Base-by-base conservation (phyloP, 2,113 vertebrate genomes). In the Urocynchramus pylzowi region DNA sequence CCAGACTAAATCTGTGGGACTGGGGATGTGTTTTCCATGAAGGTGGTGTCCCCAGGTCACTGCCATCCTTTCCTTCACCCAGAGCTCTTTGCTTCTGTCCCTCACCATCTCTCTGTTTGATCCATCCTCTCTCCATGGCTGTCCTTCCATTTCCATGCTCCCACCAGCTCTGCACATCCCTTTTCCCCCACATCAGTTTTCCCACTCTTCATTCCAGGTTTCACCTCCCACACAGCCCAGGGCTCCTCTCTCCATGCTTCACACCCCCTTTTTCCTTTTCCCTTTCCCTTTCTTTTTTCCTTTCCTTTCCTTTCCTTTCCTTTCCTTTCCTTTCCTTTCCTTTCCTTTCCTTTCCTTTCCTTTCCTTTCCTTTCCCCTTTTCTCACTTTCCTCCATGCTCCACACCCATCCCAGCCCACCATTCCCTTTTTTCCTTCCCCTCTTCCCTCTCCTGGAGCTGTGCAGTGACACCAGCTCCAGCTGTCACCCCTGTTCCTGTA, bases 21-120 rank as follows among this genome's bases (percentile, higher is more conserved):
- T 27, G 22, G 26, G 65, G 95, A 50, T 87, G 73, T 64, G 30
- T 52, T 89, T 71, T 56, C 54, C 45, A 23, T 70, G 13, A 4
- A 39, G 30, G 16, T 33, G 57, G 1, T 26, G 16, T 5, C 45
- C 16, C 18, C 27, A 22, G 2, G 30, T 11, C 44, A 27, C 3
- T 4, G 2, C 26, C 6, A 1, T 39, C 15, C n/a, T 41, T 14
- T 15, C 52, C 71, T 47, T 42, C 56, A 27, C 31, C 47, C 31
- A 4, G 10, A 70, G 35, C 67, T 68, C 13, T 19, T 26, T 39
- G 27, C 18, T 16, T 24, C 41, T 20, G 1, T 69, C 24, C 42
- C 30, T 54, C 20, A 1, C 4, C n/a, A n/a, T n/a, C n/a, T n/a
- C n/a, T n/a, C n/a, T n/a, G 1, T 21, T 14, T 19, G 11, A 7